Percentiles rank a stretch among this genome's conserved stretches.
phyloP scores from a whole-genome alignment of 2,113 vertebrate genomes.

The Rhadina sibilatrix region DNA sequence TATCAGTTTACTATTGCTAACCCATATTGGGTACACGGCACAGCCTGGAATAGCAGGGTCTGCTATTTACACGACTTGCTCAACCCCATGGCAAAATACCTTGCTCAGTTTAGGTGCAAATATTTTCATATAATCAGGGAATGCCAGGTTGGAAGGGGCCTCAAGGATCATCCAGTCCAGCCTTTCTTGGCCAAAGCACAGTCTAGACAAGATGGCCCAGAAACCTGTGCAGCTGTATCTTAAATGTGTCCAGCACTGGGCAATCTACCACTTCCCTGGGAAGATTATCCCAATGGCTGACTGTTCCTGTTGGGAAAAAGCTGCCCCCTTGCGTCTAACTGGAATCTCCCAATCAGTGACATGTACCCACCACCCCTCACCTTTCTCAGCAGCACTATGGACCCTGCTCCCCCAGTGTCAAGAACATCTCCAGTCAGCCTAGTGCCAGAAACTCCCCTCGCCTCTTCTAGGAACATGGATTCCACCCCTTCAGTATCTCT shows the following conservation, averaged over 20 bases:
- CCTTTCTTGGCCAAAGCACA: not conserved
- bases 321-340: not conserved
- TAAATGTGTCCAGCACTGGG: fast-evolving
- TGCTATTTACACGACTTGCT: not conserved
- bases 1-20: slow-evolving; percentile 19
- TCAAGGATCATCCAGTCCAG: not conserved
- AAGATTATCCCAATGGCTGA: not conserved
- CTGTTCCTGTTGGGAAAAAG: not conserved
- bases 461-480: not conserved
- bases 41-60: not conserved
- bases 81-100: not conserved
- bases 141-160: not conserved
- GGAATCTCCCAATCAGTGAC: not conserved
- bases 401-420: not conserved
- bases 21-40: not conserved
- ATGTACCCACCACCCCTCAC: too few relatives aligned
- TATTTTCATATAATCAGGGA: not conserved
- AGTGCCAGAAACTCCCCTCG: not conserved
- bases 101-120: not conserved
- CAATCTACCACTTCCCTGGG: not conserved
- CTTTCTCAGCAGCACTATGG: not conserved
- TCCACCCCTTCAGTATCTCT: not conserved
- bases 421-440: not conserved
- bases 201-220: not conserved
- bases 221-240: not conserved